A percentile compares a stretch with the other conserved stretches of the same genome.
Conservation (phyloP, 2,888 invertebrate genomes). For the Melipona beecheii region DNA sequence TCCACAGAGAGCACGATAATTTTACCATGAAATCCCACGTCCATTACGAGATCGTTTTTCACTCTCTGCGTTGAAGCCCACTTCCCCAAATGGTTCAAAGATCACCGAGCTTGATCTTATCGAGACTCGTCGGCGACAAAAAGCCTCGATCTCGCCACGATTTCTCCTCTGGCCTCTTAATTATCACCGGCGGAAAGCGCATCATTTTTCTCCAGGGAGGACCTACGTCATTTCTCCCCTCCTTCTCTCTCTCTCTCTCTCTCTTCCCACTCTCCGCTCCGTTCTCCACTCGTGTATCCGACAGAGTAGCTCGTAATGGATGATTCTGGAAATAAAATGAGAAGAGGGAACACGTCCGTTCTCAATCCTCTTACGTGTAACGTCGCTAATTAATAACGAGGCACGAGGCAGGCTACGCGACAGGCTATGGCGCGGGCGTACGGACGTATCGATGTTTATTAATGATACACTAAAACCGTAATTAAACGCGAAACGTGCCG, state of each 20-base stretch:
- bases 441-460: slow-evolving; percentile 50
- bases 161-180: background rate
- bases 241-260: too few relatives aligned
- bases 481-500: slow-evolving; percentile 56
- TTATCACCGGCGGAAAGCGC: background rate
- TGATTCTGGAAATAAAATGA: slow-evolving; percentile 11
- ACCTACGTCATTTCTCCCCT: background rate
- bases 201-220: background rate
- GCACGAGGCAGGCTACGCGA: slow-evolving; percentile 1
- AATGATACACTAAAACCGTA: slow-evolving; percentile 46
- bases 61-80: too few relatives aligned
- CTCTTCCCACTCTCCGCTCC: too few relatives aligned
- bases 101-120: background rate
- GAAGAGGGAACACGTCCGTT: background rate
- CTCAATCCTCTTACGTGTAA: slow-evolving; percentile 23
- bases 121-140: background rate
- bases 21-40: too few relatives aligned
- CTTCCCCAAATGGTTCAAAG: background rate
- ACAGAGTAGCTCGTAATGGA: background rate
- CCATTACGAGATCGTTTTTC: too few relatives aligned
- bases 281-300: background rate
- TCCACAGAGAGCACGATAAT: too few relatives aligned
- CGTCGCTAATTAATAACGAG: slow-evolving; percentile 48
- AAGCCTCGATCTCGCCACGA: background rate
- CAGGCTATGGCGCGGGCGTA: background rate